These are phyloP conservation scores for Agriopis marginaria DNA, from an alignment of 2,888 invertebrate species.

Conservation along the genomic window DNA sequence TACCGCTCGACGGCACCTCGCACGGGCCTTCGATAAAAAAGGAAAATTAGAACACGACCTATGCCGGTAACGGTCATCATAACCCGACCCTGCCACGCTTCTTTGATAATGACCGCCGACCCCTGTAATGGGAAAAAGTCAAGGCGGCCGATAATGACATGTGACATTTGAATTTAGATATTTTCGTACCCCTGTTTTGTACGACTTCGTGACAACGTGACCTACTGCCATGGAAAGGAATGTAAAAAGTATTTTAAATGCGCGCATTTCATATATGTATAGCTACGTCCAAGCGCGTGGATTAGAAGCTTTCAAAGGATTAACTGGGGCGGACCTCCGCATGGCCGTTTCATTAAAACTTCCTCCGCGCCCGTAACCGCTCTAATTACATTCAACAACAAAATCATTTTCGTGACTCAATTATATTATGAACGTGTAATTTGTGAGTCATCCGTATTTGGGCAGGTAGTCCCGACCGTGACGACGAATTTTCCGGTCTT, in stretches of 20 bases:
- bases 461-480: slow-evolving; percentile 29
- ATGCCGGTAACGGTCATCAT: slow-evolving; percentile 43
- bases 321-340: slow-evolving; percentile 66
- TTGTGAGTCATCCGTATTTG: slow-evolving; percentile 42
- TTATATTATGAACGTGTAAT: slow-evolving; percentile 49
- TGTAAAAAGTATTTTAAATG: slow-evolving; percentile 54
- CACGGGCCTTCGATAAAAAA: slow-evolving; percentile 36
- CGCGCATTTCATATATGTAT: slow-evolving; percentile 44
- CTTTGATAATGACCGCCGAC: slow-evolving; percentile 46
- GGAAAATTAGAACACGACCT: slow-evolving; percentile 46
- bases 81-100: slow-evolving; percentile 39
- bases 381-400: slow-evolving; percentile 67
- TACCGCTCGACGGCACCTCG: slow-evolving; percentile 15
- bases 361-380: slow-evolving; percentile 51
- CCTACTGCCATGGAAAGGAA: slow-evolving; percentile 40
- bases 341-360: slow-evolving; percentile 75
- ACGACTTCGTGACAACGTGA: slow-evolving; percentile 24
- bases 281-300: slow-evolving; percentile 59
- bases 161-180: slow-evolving; percentile 40
- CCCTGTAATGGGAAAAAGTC: slow-evolving; percentile 40
- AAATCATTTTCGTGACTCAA: slow-evolving; percentile 64
- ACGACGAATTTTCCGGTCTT: slow-evolving; percentile 26
- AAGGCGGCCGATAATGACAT: slow-evolving; percentile 40
- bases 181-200: slow-evolving; percentile 20
- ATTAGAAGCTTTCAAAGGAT: slow-evolving; percentile 77